Conservation (phyloP, 1,140 invertebrate species). For the Plectrocnemia conspersa region DNA sequence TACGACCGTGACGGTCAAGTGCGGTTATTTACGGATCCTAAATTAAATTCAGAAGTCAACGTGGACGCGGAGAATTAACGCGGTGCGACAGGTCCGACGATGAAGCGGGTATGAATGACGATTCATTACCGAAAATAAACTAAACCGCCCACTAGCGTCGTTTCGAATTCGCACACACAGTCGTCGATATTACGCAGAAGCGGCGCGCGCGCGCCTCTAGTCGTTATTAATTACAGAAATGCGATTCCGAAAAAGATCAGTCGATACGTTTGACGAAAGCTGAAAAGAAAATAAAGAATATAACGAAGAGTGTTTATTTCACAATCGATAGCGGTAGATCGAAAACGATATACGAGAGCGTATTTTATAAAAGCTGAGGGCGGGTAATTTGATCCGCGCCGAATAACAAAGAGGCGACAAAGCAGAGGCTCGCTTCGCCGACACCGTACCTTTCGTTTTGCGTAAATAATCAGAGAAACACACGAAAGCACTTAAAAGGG, state of each 20-base stretch:
- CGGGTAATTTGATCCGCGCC: not conserved
- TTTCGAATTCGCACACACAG: too few relatives aligned
- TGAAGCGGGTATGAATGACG: constrained; percentile 10
- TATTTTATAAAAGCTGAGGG: not conserved
- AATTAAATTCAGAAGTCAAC: constrained; percentile 16
- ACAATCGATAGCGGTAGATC: not conserved
- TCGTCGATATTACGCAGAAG: too few relatives aligned
- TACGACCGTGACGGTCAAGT: constrained; percentile 17
- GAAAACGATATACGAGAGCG: not conserved
- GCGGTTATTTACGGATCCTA: constrained; percentile 18
- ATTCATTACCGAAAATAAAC: constrained; percentile 17
- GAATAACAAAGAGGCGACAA: constrained; percentile 7
- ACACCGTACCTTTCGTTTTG: not conserved
- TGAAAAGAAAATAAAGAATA: not conserved
- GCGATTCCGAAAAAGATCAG: not conserved
- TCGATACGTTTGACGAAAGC: not conserved
- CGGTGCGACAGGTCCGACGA: constrained; percentile 3
- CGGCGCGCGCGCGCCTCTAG: too few relatives aligned
- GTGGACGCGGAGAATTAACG: constrained; percentile 6
- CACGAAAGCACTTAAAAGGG: constrained; percentile 21
- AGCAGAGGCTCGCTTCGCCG: not conserved
- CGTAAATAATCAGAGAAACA: constrained; percentile 18
- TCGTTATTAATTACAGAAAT: too few relatives aligned
- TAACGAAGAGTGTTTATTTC: not conserved
- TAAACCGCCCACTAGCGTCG: not conserved